Evolutionary conservation across 2,113 vertebrate genomes (phyloP).

Genomic region (Sclerurus mexicanus): DNA sequence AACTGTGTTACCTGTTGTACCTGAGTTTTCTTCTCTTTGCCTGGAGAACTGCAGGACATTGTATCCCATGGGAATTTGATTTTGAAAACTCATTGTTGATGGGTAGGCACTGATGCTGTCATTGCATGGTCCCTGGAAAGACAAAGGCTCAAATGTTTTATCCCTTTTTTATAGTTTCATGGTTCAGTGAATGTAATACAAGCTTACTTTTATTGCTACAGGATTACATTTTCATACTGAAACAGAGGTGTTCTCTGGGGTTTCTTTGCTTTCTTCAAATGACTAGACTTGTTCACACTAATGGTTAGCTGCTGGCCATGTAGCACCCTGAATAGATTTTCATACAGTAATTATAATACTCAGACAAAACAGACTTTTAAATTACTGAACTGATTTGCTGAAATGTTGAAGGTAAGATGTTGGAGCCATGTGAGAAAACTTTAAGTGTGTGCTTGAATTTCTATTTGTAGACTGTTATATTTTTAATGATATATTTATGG

Average conservation of each 20-base stretch:
- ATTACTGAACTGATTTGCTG: not conserved
- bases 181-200: not conserved
- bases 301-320: not conserved
- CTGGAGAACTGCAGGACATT: not conserved
- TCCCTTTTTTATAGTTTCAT: not conserved
- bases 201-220: not conserved
- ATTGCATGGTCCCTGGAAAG: not conserved
- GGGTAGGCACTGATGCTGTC: not conserved
- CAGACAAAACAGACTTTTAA: not conserved
- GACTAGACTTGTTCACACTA: not conserved
- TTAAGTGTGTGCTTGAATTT: conserved; percentile 1
- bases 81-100: not conserved
- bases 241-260: not conserved
- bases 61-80: not conserved
- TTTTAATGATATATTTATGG: conserved; percentile 31
- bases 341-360: not conserved
- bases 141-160: not conserved
- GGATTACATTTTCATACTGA: not conserved
- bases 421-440: not conserved
- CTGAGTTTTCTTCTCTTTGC: not conserved
- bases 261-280: not conserved
- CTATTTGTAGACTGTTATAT: not conserved
- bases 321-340: not conserved
- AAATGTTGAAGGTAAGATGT: not conserved
- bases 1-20: not conserved